phyloP scores from a whole-genome alignment of 2,797 vertebrate genomes.

The Pseudopleuronectes americanus region DNA sequence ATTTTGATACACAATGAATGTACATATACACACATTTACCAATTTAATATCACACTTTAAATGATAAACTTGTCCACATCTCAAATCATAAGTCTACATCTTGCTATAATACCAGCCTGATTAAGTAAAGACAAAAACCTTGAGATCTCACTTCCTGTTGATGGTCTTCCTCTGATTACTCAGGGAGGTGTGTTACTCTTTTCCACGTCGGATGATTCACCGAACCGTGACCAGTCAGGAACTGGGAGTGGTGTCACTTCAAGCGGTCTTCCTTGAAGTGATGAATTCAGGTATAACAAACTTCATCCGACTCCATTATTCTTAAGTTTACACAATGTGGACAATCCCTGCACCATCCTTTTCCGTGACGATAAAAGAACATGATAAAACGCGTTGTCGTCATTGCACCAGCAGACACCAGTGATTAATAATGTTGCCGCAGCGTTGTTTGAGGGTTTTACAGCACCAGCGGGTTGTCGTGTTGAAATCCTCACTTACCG shows the following conservation, averaged over 20 bases:
- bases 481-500: not conserved
- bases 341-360: constrained; percentile 3
- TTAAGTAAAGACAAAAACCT: not conserved
- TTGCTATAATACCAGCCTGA: constrained; percentile 3
- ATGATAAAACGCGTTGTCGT: constrained; percentile 25
- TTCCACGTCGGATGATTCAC: constrained; percentile 51
- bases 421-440: constrained; percentile 8
- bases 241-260: constrained; percentile 14
- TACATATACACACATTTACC: no score
- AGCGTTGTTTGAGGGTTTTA: constrained; percentile 18
- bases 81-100: not conserved
- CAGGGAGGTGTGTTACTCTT: constrained; percentile 20
- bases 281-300: constrained; percentile 31
- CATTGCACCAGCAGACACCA: constrained; percentile 12
- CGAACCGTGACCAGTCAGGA: constrained; percentile 26
- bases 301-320: constrained; percentile 26
- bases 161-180: constrained; percentile 23
- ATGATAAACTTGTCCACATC: no score
- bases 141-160: constrained; percentile 1
- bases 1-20: no score
- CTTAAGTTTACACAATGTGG: constrained; percentile 29
- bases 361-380: constrained; percentile 23
- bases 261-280: constrained; percentile 5
- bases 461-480: not conserved
- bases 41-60: no score